Base-by-base conservation (phyloP, 2,888 invertebrate species). In the Cryptus armator region DNA sequence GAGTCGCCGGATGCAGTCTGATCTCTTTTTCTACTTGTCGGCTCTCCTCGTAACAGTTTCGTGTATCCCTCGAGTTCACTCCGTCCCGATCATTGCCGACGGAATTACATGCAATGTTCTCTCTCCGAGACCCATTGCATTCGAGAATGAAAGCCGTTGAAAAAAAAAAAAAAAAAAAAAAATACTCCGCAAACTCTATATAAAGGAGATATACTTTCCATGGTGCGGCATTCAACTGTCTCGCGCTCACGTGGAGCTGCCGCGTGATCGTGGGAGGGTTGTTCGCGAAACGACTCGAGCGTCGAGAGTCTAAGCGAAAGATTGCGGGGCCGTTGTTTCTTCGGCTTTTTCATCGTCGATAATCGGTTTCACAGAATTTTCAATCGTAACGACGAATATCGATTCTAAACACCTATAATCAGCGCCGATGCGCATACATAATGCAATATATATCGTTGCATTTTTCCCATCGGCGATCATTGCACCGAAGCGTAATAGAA, bases 191-290 rank as follows among this genome's bases (percentile, higher is more conserved):
- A n/a, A 70, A 74, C 74, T 67, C 66, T 46, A 67, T 43, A 64
- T 70, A 77, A 86, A 87, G 88, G 89, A 88, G 87, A 87, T 87
- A 87, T 81, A 89, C 90, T 90, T 89, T 89, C 90, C 88, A 89
- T 87, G 83, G 87, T 81, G 29, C 44, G 83, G 87, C 89, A 88
- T 89, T 88, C 82, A 84, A 83, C 76, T 81, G 66, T 81, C 75
- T 79, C 66, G 77, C 77, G 79, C 81, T 86, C 86, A 87, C 93
- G 93, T 93, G 93, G 91, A 90, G 87, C 87, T 91, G 83, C 89
- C 93, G 90, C 93, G 93, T 93, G 93, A 92, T 90, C 90, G 92
- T 91, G 91, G 91, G 92, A 91, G 91, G 90, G 46, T 82, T 77
- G 24, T n/a, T 14, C 43, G 68, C 81, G 68, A 80, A 82, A 81